A percentile compares a stretch with the other conserved stretches of the same genome.
These are phyloP conservation scores for Percina caprodes DNA, from an alignment of 2,113 vertebrate species.

Conservation along the genomic window DNA sequence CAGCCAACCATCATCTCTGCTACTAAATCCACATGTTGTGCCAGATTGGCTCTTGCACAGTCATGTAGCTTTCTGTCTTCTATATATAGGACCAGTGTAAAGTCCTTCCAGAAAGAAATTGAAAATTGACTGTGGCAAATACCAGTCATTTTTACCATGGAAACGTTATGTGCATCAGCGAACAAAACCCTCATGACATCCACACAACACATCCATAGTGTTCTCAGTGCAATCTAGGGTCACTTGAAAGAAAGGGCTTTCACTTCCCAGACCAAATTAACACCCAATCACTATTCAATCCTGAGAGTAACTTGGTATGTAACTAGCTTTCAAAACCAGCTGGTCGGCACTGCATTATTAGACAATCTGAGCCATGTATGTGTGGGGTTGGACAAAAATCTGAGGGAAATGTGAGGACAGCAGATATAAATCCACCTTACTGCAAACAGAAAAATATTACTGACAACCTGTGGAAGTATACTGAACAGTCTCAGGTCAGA, in stretches of 20 bases:
- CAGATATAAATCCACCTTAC: not conserved
- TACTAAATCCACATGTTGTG: not conserved
- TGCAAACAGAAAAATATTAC: conserved; percentile 24
- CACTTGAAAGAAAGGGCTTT: conserved; percentile 4
- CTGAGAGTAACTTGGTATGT: not conserved
- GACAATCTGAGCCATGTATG: not conserved
- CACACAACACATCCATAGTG: not conserved
- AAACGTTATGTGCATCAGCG: not conserved
- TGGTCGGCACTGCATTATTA: too few relatives aligned
- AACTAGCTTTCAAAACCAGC: not conserved
- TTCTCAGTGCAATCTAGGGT: not conserved
- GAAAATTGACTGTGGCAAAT: not conserved
- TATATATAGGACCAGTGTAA: too few relatives aligned
- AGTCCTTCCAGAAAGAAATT: not conserved
- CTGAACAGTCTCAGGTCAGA: not conserved
- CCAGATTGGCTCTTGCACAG: not conserved
- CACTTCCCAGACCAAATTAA: not conserved
- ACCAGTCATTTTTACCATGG: not conserved
- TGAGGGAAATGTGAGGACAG: conserved; percentile 8
- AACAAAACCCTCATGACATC: conserved; percentile 3
- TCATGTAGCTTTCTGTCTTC: not conserved
- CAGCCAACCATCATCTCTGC: not conserved
- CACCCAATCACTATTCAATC: not conserved
- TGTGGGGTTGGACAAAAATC: not conserved
- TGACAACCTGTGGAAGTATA: conserved; percentile 9